Percentiles rank a stretch among this genome's conserved stretches.
Evolutionary conservation across 2,113 vertebrate genomes (phyloP).

Genomic region (Poeciliopsis turrubarensis): DNA sequence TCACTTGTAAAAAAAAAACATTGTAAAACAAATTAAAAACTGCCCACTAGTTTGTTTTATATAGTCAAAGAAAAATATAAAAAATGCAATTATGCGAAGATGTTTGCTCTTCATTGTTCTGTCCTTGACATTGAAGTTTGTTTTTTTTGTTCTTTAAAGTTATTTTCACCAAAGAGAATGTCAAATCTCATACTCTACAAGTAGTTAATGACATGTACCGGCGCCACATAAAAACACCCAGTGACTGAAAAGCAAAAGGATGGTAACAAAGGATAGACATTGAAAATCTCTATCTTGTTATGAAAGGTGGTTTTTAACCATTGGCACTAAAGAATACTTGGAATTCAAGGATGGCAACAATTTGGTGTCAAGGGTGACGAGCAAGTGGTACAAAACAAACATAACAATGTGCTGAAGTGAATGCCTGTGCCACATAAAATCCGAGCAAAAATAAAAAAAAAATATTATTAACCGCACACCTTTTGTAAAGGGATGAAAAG

Average conservation of each 20-base stretch:
- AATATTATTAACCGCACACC: slow-evolving; percentile 18
- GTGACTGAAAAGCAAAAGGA: slow-evolving; percentile 16
- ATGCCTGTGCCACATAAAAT: slow-evolving; percentile 4
- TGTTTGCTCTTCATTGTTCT: not conserved
- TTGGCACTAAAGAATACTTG: not conserved
- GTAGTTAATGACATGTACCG: slow-evolving; percentile 5
- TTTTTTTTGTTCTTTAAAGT: not conserved
- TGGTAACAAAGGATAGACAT: not conserved
- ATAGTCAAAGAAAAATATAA: not conserved
- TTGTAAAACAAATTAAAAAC: not conserved
- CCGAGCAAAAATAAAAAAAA: not conserved
- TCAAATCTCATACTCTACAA: slow-evolving; percentile 6
- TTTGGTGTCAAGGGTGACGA: slow-evolving; percentile 6
- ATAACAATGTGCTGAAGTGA: slow-evolving; percentile 14
- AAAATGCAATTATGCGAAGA: not conserved
- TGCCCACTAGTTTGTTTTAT: not conserved
- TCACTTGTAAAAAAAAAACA: not conserved
- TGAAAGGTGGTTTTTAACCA: slow-evolving; percentile 29
- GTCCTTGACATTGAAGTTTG: not conserved
- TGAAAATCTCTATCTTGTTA: slow-evolving; percentile 16
- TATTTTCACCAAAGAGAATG: not conserved
- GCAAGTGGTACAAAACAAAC: slow-evolving; percentile 20
- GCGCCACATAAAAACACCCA: not conserved
- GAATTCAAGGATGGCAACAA: slow-evolving; percentile 55
- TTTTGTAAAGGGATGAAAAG: slow-evolving; percentile 29